Evolutionary conservation across 1,140 invertebrate species (phyloP).

Genomic region (Calephelis nemesis): DNA sequence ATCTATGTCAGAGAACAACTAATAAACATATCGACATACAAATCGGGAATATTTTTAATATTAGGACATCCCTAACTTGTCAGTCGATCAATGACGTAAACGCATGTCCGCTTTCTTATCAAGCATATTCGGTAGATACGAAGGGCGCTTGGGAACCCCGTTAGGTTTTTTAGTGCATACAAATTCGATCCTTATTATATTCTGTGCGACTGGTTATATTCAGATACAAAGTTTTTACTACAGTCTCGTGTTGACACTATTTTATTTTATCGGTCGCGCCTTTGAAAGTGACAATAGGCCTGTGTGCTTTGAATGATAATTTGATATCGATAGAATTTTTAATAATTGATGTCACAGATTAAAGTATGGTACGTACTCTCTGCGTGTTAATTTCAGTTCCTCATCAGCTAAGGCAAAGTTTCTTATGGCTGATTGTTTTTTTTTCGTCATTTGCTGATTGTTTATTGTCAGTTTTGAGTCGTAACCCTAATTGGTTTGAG

Average conservation of each 20-base stretch:
- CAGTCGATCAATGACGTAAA: slow-evolving; percentile 40
- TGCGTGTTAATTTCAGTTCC: too few species aligned
- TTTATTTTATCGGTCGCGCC: slow-evolving; percentile 36
- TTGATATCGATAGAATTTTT: slow-evolving; percentile 21
- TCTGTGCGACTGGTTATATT: too few species aligned
- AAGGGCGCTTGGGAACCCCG: slow-evolving; percentile 26
- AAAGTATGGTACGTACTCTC: too few species aligned
- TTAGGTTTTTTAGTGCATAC: slow-evolving; percentile 15
- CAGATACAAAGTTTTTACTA: slow-evolving; percentile 13
- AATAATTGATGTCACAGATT: slow-evolving; percentile 4
- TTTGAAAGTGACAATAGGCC: slow-evolving; percentile 60
- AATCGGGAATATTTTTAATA: neutral
- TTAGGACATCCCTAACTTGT: slow-evolving; percentile 1
- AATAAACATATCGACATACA: neutral
- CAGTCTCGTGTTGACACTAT: slow-evolving; percentile 4
- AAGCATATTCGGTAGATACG: slow-evolving; percentile 39
- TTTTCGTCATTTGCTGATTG: too few species aligned
- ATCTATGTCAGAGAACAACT: neutral
- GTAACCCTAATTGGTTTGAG: too few species aligned
- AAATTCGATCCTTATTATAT: slow-evolving; percentile 25
- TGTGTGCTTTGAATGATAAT: slow-evolving; percentile 50
- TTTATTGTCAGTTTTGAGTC: too few species aligned
- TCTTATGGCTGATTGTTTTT: too few species aligned
- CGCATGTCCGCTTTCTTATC: slow-evolving; percentile 46
- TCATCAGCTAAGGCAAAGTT: too few species aligned